Evolutionary conservation across 2,113 vertebrate species (phyloP), one percentile per base, ranked within the genome.

Genomic region (Planiliza haematocheilus): DNA sequence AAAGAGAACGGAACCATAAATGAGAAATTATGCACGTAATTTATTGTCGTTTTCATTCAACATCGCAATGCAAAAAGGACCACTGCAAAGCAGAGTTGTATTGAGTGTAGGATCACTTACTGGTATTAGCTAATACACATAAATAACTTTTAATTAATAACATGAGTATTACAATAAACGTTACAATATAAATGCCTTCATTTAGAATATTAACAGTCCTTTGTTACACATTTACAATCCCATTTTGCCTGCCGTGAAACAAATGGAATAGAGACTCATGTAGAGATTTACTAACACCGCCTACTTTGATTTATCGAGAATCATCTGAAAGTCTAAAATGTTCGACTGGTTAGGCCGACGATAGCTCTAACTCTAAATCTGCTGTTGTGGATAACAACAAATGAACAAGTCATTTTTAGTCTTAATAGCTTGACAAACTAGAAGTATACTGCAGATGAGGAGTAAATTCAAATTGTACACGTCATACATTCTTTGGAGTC

Each of bases 201-300:
- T 91, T 91, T 91, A 56, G 86, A 89, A 83, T 93, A 93, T 91
- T 91, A 93, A 93, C 91, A 93, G 90, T 93, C 86, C 84, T 91
- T 93, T 90, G 86, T 90, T 91, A 93, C 91, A 93, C 88, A 93
- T 93, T 79, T 93, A 93, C 90, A 93, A 81, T 91, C 85, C 74
- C 63, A 53, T 81, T 89, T 74, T 77, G 42, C 81, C 64, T 69
- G 30, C 78, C 80, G 2, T 81, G 52, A 80, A 80, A 83, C 62
- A 87, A 88, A 89, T 84, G 42, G 60, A 78, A 82, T 63, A 68
- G 37, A 59, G 72, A 82, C 48, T 30, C 36, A 14, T 24, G 70
- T 13, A 70, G 65, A 59, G 56, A 21, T 79, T 64, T 50, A 14
- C 55, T 55, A 57, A 64, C 46, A 80, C 51, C 67, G 30, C 76